Base-by-base conservation (phyloP, 2,797 vertebrate species). In the Crypturellus tataupa region DNA sequence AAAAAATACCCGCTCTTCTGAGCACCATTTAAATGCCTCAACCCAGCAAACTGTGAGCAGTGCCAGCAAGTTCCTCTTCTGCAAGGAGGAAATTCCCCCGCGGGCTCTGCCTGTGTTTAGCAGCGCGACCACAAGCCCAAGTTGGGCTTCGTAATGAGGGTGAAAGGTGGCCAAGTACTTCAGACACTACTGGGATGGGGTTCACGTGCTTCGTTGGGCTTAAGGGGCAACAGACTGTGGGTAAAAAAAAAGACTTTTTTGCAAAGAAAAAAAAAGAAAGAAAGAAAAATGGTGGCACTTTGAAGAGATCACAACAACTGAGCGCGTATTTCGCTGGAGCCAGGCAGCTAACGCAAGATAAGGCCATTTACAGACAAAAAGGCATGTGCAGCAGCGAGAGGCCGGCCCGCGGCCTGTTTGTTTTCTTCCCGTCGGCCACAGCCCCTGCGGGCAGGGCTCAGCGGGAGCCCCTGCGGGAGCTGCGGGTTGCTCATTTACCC, bases 271-370 rank as follows among this genome's bases (percentile, higher is more conserved):
- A 39, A 40, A 40, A 9, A 40, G 10, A 40, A 40, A 40, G 12
- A 42, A 42, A 42, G 35, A 18, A 21, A 12, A 3, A 5, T 6
- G 33, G 11, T 1, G 37, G 1, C 1, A 14, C 18, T 14, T 35
- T 47, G 55, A 10, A 73, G 58, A 51, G 10, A 42, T 10, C 46
- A 60, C 65, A 69, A 60, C 65, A 69, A 12, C 6, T n/a, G 16
- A 69, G 21, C 0, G n/a, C 6, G 35, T 1, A 4, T 44, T 56
- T 56, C 12, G 7, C 10, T 7, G 4, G 17, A 31, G 31, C 25
- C 65, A 24, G 83, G 42, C 1, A 81, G 13, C 10, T 19, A 72
- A 12, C 8, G 42, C 7, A 18, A 44, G n/a, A 14, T 4, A 7
- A 6, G 11, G 11, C 37, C n/a, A 35, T 39, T 3, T 35, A 64